Evolutionary conservation across 2,888 invertebrate species (phyloP).

Genomic region (Saturnia japonica): DNA sequence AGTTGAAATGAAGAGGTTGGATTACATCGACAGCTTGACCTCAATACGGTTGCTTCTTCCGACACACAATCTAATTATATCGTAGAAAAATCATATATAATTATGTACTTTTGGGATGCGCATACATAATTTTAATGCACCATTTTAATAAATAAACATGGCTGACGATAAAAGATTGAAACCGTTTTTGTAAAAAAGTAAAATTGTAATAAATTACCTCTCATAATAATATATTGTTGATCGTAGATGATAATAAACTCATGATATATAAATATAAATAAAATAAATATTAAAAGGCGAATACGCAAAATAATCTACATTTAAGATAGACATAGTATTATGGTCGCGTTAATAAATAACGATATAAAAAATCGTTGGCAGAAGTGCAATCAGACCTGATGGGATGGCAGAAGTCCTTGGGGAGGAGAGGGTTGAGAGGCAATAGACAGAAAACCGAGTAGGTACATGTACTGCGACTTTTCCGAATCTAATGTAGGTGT

Average conservation of each 20-base stretch:
- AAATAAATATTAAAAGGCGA: neutral
- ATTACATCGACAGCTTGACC: constrained; percentile 17
- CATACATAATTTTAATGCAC: neutral
- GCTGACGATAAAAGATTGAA: neutral
- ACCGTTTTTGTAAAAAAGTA: neutral
- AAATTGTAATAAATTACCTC: neutral
- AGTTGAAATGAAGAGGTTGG: constrained; percentile 15
- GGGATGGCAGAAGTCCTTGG: too few relatives aligned
- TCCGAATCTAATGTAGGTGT: too few relatives aligned
- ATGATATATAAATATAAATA: neutral
- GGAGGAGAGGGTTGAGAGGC: too few relatives aligned
- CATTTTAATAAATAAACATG: neutral
- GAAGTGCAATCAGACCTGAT: too few relatives aligned
- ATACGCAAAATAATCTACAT: neutral
- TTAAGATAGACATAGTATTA: neutral
- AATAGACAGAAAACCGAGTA: too few relatives aligned
- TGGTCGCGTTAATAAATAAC: too few relatives aligned
- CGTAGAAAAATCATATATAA: neutral
- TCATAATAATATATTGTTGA: too few relatives aligned
- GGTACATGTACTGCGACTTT: too few relatives aligned
- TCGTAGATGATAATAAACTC: neutral
- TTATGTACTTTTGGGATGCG: neutral
- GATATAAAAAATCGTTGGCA: too few relatives aligned
- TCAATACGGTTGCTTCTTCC: constrained; percentile 14
- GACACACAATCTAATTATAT: constrained; percentile 10